phyloP scores from a whole-genome alignment of 2,797 vertebrate genomes.

The Luscinia luscinia region DNA sequence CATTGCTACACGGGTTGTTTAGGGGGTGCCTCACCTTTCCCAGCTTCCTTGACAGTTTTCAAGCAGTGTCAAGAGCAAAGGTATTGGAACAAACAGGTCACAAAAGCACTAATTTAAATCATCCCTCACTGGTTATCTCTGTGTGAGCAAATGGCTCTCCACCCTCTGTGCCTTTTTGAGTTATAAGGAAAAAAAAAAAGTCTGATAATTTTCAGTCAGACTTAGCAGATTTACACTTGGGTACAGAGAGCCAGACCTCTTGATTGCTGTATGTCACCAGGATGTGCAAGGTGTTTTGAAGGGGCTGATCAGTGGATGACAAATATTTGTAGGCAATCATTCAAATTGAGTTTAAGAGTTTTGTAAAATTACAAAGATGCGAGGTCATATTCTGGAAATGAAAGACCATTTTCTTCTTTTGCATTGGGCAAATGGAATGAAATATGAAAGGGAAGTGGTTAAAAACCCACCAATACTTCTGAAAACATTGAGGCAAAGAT shows the following conservation, averaged over 20 bases:
- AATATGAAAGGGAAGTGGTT: background rate
- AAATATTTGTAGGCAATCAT: background rate
- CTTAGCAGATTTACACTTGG: background rate
- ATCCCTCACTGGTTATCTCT: background rate
- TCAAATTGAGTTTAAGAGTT: background rate
- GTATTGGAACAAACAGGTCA: background rate
- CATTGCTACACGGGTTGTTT: background rate
- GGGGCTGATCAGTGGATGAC: background rate
- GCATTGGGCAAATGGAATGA: background rate
- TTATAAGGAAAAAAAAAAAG: background rate
- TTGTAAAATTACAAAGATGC: background rate
- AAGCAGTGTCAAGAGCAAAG: slow-evolving; percentile 35
- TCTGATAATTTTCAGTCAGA: background rate
- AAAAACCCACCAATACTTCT: background rate
- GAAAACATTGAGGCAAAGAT: background rate
- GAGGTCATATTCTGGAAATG: background rate
- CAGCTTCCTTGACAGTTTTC: background rate
- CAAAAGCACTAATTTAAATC: background rate
- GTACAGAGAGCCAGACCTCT: background rate
- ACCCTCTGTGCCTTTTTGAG: background rate
- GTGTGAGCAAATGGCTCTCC: background rate
- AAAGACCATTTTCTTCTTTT: background rate
- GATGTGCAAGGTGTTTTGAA: background rate
- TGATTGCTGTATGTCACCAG: background rate
- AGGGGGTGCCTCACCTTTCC: background rate